phyloP scores from a whole-genome alignment of 2,113 vertebrate species.

The Meleagris gallopavo region DNA sequence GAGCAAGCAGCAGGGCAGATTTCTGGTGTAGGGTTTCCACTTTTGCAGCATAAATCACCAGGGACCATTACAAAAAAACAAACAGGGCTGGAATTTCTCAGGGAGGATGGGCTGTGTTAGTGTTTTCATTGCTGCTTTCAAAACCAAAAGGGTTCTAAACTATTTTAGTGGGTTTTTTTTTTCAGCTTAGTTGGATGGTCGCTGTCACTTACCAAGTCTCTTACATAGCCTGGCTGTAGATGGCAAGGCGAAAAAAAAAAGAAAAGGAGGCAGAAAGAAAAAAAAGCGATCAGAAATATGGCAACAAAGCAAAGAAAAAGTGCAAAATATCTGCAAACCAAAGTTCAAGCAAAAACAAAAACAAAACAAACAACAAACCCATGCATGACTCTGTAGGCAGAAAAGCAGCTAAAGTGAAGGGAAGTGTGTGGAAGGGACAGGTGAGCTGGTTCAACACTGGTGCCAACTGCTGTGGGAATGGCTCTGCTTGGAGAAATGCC shows the following conservation, averaged over 20 bases:
- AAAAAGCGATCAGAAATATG: constrained; percentile 82
- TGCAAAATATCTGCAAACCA: constrained; percentile 76
- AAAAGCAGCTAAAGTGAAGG: constrained; percentile 70
- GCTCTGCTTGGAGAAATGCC: neutral
- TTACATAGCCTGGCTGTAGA: constrained; percentile 98
- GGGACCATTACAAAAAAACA: neutral
- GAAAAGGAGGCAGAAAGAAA: constrained; percentile 71
- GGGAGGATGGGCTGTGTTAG: neutral
- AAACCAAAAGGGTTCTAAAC: constrained; percentile 9
- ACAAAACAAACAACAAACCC: neutral
- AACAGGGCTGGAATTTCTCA: neutral
- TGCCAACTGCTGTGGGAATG: neutral
- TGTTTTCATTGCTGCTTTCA: neutral
- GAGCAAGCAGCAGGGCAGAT: neutral
- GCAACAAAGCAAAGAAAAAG: constrained; percentile 77
- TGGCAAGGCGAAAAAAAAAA: constrained; percentile 80
- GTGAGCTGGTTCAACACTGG: neutral
- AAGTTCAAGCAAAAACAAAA: constrained; percentile 70
- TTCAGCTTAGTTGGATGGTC: constrained; percentile 29
- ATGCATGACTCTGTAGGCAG: constrained; percentile 73
- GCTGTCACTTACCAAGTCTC: constrained; percentile 97
- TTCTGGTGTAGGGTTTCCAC: constrained; percentile 30
- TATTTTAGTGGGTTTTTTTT: neutral
- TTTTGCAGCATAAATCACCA: neutral
- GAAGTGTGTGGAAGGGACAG: constrained; percentile 51